Base-by-base conservation (phyloP, 2,888 invertebrate species). In the Protodeltote pygarga region DNA sequence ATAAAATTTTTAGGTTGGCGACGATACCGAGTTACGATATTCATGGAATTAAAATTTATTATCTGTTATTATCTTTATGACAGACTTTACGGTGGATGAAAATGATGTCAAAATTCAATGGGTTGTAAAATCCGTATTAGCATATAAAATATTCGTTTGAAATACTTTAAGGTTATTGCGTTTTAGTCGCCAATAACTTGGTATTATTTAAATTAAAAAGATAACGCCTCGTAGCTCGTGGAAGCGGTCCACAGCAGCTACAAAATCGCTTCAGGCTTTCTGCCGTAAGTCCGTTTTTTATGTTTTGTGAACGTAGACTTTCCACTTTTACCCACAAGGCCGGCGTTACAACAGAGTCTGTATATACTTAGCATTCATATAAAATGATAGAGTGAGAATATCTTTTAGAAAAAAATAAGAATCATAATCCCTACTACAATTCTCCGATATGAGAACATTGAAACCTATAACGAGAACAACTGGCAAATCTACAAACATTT, bases 41-140 rank as follows among this genome's bases (percentile, higher is more conserved):
- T 32, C 58, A 31, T 34, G 35, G 38, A 62, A 62, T 59, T 54
- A 49, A 48, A 63, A 68, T 55, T 64, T 58, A 64, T 14, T 61
- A 47, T 44, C 52, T 47, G 52, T 53, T 47, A 44, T 57, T 67
- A 48, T 57, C 53, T 67, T 66, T 60, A 68, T 35, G 55, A 53
- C 28, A 11, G 21, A 44, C 39, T 65, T 58, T 50, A 48, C 34
- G 35, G 32, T 34, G 38, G 45, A 60, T 58, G 42, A 51, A 60
- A 60, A 51, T 42, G 38, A 24, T 34, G 33, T 41, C 35, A 40
- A 20, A 44, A 19, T 24, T 11, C 20, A 61, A 54, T 47, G 19
- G 38, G n/a, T 34, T 8, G 34, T 17, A 21, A 24, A 24, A 41
- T 14, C 41, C 19, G 31, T 10, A 25, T 15, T 10, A 14, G 20